These are phyloP conservation scores for Muscidifurax raptorellus DNA, from an alignment of 1,140 invertebrate genomes.

Conservation along the genomic window DNA sequence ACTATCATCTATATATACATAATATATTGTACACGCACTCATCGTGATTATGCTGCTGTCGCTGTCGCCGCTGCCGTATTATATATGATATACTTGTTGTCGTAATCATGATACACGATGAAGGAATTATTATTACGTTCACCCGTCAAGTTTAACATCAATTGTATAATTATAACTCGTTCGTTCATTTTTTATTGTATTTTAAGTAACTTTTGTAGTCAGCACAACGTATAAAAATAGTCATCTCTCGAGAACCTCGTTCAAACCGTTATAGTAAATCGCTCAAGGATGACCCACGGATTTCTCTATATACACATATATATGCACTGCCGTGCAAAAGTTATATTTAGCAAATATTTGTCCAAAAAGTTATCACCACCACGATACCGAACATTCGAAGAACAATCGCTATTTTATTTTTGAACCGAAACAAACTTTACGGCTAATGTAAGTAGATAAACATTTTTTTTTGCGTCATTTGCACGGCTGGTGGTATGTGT, in stretches of 20 bases:
- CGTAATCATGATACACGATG: neutral
- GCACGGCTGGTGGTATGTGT: neutral
- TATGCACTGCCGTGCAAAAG: neutral
- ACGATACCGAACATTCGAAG: too few species aligned
- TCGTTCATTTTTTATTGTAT: neutral
- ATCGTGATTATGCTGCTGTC: too few species aligned
- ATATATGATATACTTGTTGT: too few species aligned
- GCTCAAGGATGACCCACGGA: neutral
- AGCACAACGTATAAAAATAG: neutral
- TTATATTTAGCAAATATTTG: too few species aligned
- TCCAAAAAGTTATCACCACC: too few species aligned
- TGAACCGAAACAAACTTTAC: too few species aligned
- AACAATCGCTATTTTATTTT: too few species aligned
- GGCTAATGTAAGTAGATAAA: too few species aligned
- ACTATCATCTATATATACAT: neutral
- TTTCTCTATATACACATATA: neutral
- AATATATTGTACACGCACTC: too few species aligned
- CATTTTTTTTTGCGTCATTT: neutral
- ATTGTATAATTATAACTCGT: neutral
- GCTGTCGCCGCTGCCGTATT: too few species aligned
- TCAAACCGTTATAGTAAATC: neutral
- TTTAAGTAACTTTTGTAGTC: neutral
- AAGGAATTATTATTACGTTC: neutral
- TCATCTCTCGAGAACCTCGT: neutral
- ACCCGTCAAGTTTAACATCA: neutral